phyloP scores from a whole-genome alignment of 2,113 vertebrate genomes.

The Terrapene triunguis region DNA sequence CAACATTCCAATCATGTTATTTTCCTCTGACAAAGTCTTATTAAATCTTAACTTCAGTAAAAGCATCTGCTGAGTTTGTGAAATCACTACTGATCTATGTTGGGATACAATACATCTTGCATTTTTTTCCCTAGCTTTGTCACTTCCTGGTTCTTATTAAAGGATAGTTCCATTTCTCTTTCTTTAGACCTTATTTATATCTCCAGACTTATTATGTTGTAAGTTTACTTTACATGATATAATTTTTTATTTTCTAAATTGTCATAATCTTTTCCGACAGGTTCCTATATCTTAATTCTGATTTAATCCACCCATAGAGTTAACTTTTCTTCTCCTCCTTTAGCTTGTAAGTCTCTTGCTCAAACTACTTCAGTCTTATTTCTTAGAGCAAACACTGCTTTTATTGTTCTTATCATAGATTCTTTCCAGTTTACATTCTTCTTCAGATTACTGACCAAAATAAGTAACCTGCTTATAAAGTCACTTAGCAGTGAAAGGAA shows the following conservation, averaged over 20 bases:
- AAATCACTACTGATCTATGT: slow-evolving; percentile 4
- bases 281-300: not conserved
- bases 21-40: slow-evolving; percentile 40
- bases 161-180: not conserved
- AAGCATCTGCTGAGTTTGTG: slow-evolving; percentile 43
- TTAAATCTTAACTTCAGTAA: slow-evolving; percentile 24
- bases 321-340: slow-evolving; percentile 1
- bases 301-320: not conserved
- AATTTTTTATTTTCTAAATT: not conserved
- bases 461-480: not conserved
- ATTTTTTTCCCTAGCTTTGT: not conserved
- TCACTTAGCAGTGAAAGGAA: slow-evolving; percentile 4
- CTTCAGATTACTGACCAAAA: not conserved
- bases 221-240: not conserved
- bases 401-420: not conserved
- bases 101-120: slow-evolving; percentile 19
- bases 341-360: not conserved
- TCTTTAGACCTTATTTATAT: not conserved
- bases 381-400: not conserved
- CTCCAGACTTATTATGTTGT: not conserved
- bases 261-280: not conserved
- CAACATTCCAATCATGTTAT: slow-evolving; percentile 38
- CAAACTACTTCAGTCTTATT: not conserved
- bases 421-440: slow-evolving; percentile 1
- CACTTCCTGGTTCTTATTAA: not conserved